phyloP scores from a whole-genome alignment of 2,113 vertebrate genomes.

The Panthera tigris region DNA sequence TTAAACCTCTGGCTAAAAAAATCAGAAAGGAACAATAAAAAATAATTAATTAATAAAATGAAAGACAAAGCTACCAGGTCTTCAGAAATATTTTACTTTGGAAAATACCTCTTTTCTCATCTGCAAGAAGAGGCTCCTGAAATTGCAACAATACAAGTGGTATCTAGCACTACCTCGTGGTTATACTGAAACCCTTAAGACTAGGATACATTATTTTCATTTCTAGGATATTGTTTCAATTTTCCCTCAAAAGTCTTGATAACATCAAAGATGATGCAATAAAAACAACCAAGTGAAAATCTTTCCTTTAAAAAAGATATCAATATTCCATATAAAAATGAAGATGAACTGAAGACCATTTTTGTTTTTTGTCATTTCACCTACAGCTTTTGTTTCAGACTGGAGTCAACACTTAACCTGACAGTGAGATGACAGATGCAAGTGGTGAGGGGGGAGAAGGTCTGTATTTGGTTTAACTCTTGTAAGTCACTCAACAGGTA shows the following conservation, averaged over 20 bases:
- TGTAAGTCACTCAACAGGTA: background rate
- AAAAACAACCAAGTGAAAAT: background rate
- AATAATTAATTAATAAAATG: background rate
- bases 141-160: slow-evolving; percentile 41
- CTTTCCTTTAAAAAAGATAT: slow-evolving; percentile 20
- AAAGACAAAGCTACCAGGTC: slow-evolving; percentile 29
- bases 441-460: background rate
- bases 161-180: slow-evolving; percentile 49
- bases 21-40: slow-evolving; percentile 16
- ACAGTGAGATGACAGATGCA: background rate
- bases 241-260: background rate
- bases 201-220: background rate
- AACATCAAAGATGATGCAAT: background rate
- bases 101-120: slow-evolving; percentile 42
- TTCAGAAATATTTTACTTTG: slow-evolving; percentile 49
- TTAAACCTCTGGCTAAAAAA: slow-evolving; percentile 37
- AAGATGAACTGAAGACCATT: background rate
- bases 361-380: background rate
- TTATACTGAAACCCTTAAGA: background rate
- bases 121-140: slow-evolving; percentile 36
- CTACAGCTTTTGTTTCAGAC: background rate
- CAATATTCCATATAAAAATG: slow-evolving; percentile 19
- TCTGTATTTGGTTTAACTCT: background rate
- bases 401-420: background rate
- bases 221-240: slow-evolving; percentile 33